A percentile compares a stretch with the other conserved stretches of the same genome.
These are phyloP conservation scores for Gallinago solitaria DNA, from an alignment of 2,797 vertebrate genomes.

Conservation along the genomic window DNA sequence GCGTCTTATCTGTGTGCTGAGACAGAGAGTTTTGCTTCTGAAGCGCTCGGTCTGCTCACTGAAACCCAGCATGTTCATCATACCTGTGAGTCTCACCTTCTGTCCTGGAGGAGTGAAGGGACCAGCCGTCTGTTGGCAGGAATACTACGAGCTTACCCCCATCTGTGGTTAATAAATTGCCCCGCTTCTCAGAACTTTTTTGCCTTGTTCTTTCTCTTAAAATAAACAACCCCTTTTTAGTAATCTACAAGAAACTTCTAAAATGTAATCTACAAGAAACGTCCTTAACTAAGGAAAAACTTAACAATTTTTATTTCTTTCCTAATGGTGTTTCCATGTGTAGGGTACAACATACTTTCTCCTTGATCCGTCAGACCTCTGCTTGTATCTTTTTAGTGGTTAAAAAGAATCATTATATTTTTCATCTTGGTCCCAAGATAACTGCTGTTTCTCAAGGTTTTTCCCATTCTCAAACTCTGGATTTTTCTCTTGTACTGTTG, in stretches of 20 bases:
- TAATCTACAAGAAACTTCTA: not conserved
- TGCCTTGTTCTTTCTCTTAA: not conserved
- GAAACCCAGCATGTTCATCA: not conserved
- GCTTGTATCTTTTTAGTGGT: not conserved
- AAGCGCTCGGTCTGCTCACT: not conserved
- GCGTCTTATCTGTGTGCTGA: not conserved
- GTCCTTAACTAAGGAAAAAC: not conserved
- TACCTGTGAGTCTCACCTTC: not conserved
- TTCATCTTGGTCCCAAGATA: not conserved
- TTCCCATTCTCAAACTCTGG: not conserved
- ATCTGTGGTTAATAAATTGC: not conserved
- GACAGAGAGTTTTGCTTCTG: not conserved
- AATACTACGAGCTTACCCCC: not conserved
- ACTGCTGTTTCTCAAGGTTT: not conserved
- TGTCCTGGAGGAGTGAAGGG: not conserved
- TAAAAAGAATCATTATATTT: not conserved
- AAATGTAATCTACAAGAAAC: not conserved
- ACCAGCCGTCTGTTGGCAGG: rapidly evolving
- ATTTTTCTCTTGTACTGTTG: not conserved
- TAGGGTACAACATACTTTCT: not conserved
- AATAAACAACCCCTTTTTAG: not conserved
- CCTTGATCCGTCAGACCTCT: not conserved
- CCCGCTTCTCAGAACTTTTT: not conserved
- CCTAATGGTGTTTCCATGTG: not conserved
- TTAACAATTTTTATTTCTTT: not conserved